These are phyloP conservation scores for Agriopis marginaria DNA, from an alignment of 2,888 invertebrate species.

Conservation along the genomic window DNA sequence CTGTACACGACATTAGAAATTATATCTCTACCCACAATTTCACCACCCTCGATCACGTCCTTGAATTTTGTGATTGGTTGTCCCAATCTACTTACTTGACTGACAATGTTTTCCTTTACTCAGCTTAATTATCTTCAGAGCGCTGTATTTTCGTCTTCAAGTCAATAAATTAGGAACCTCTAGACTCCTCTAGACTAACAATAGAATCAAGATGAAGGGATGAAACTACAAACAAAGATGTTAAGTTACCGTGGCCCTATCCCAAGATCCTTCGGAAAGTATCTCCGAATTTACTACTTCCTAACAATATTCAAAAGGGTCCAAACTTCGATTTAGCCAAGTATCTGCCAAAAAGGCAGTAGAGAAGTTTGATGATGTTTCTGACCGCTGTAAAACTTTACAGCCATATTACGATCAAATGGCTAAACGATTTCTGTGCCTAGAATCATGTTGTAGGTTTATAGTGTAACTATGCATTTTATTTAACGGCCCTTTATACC, in stretches of 20 bases:
- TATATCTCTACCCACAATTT: background rate
- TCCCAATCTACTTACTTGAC: conserved; percentile 2
- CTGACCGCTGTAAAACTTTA: conserved; percentile 38
- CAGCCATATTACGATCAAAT: conserved; percentile 10
- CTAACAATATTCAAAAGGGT: conserved; percentile 14
- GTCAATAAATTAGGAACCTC: background rate
- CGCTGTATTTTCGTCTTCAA: conserved; percentile 9
- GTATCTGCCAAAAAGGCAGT: conserved; percentile 14
- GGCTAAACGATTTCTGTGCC: conserved; percentile 19
- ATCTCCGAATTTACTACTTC: conserved; percentile 12
- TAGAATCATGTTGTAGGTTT: conserved; percentile 1
- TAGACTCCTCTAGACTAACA: background rate
- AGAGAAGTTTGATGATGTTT: conserved; percentile 18
- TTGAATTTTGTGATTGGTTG: background rate
- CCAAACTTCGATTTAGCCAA: conserved; percentile 21
- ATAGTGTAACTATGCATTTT: background rate
- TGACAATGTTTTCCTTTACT: conserved; percentile 14
- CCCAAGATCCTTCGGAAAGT: background rate
- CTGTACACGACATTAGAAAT: background rate
- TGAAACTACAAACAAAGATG: conserved; percentile 2
- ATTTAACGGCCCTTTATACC: too few relatives aligned
- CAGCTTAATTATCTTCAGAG: conserved; percentile 10
- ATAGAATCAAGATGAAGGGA: conserved; percentile 3
- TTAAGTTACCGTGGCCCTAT: background rate
- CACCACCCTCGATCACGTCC: background rate